A percentile compares a stretch with the other conserved stretches of the same genome.
Evolutionary conservation across 1,140 invertebrate species (phyloP).

Genomic region (Hylaeus anthracinus): DNA sequence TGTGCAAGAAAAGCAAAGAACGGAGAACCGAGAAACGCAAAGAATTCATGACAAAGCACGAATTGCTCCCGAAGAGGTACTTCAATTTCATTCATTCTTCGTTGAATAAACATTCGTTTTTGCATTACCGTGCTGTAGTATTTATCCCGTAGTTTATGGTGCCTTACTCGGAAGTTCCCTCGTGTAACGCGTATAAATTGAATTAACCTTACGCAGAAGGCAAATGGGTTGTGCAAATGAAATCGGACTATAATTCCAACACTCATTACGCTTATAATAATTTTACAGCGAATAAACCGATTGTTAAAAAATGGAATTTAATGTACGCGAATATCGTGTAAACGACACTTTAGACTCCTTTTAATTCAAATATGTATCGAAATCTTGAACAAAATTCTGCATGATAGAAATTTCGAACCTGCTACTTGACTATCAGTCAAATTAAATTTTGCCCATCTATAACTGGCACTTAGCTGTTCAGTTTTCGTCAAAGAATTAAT

Average conservation of each 20-base stretch:
- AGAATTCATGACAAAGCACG: not conserved
- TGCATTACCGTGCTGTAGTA: not conserved
- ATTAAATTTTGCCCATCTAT: no score
- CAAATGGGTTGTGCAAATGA: not conserved
- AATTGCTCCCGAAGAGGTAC: not conserved
- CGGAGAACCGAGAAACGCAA: not conserved
- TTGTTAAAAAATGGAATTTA: no score
- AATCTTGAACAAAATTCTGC: no score
- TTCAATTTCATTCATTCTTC: not conserved
- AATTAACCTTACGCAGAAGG: not conserved
- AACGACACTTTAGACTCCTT: no score
- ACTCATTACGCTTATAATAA: not conserved
- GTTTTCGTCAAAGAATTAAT: no score
- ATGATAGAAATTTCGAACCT: no score
- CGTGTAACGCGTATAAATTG: not conserved
- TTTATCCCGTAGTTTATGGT: not conserved
- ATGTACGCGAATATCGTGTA: no score
- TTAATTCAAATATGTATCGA: no score
- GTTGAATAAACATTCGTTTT: conserved; percentile 9
- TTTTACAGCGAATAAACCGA: not conserved
- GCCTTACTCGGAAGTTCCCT: no score
- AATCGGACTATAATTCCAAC: no score
- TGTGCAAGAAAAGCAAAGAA: not conserved
- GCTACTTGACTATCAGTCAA: no score
- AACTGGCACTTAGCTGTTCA: no score